Base-by-base conservation (phyloP, 2,888 invertebrate species). In the Schizotus pectinicornis region DNA sequence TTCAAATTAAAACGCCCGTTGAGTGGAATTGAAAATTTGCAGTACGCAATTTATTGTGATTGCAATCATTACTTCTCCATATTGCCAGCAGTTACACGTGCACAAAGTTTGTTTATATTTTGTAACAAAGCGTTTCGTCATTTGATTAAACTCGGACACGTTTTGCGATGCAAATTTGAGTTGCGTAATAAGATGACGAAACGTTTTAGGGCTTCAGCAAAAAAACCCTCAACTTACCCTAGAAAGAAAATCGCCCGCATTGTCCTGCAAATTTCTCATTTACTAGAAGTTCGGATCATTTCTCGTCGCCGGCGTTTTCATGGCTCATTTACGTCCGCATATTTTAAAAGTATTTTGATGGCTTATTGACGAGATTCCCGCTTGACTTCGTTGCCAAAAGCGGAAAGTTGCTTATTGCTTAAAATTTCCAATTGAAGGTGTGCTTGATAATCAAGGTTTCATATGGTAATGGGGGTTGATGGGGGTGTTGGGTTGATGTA, bases 1-100 rank as follows among this genome's bases (percentile, higher is more conserved):
- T 56, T 56, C 56, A 56, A 50, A 56, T 56, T 36, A 50, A 56
- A 56, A 38, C 56, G 45, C 36, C 41, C 48, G 35, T 36, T 39
- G 47, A 39, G 30, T 32, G 34, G 47, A 47, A 54, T 46, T 49
- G 36, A 32, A 55, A 55, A 49, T 55, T 50, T 33, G 38, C 35
- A 52, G 36, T 37, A 12, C 41, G 9, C 12, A 8, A 47, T 46
- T 47, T 22, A 47, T 47, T 47, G 37, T 45, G 38, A 38, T 37
- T 47, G 54, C 8, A 11, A 9, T 39, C 3, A 39, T 39, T 39
- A 13, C 12, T 39, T 8, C 3, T 39, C 12, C n/a, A 3, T 12
- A 9, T 39, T 7, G 7, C 12, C 22, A 5, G 22, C 3, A 5
- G 13, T 8, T 2, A 13, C 12, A n/a, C 31, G 31, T n/a, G n/a